Evolutionary conservation across 2,797 vertebrate species (phyloP).

Genomic region (Poeciliopsis gracilis): DNA sequence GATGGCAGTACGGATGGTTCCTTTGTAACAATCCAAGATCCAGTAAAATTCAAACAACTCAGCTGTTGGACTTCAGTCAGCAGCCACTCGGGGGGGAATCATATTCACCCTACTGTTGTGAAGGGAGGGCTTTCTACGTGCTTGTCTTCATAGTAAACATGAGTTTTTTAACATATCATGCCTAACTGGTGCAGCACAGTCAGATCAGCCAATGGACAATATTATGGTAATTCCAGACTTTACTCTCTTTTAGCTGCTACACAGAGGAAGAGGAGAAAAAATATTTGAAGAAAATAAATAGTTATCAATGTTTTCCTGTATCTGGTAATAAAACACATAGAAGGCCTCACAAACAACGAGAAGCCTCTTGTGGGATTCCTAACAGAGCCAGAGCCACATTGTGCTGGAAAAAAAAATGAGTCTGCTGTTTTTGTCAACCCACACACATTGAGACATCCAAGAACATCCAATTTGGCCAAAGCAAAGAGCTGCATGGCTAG

Average conservation of each 20-base stretch:
- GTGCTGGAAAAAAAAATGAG: conserved; percentile 42
- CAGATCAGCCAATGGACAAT: conserved; percentile 30
- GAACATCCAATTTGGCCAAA: conserved; percentile 56
- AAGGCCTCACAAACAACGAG: conserved; percentile 58
- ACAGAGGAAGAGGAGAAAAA: conserved; percentile 30
- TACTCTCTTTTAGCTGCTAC: conserved; percentile 34
- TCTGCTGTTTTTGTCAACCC: conserved; percentile 59
- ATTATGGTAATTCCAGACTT: conserved; percentile 37
- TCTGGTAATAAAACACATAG: conserved; percentile 50
- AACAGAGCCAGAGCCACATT: conserved; percentile 49
- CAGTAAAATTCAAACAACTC: conserved; percentile 49
- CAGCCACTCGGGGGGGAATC: conserved; percentile 38
- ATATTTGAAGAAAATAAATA: conserved; percentile 30
- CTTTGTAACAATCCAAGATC: conserved; percentile 53
- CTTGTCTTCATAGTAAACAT: conserved; percentile 44
- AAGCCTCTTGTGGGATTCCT: conserved; percentile 53
- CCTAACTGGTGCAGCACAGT: conserved; percentile 21
- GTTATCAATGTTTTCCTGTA: conserved; percentile 38
- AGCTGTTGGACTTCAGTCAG: conserved; percentile 51
- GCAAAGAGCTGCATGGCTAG: conserved; percentile 39
- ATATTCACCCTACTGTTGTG: conserved; percentile 53
- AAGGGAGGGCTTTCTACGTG: conserved; percentile 38
- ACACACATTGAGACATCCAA: conserved; percentile 69
- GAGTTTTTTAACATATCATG: conserved; percentile 26
- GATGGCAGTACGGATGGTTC: conserved; percentile 3